Evolutionary conservation across 2,797 vertebrate species (phyloP).

Genomic region (Pseudochirops corinnae): DNA sequence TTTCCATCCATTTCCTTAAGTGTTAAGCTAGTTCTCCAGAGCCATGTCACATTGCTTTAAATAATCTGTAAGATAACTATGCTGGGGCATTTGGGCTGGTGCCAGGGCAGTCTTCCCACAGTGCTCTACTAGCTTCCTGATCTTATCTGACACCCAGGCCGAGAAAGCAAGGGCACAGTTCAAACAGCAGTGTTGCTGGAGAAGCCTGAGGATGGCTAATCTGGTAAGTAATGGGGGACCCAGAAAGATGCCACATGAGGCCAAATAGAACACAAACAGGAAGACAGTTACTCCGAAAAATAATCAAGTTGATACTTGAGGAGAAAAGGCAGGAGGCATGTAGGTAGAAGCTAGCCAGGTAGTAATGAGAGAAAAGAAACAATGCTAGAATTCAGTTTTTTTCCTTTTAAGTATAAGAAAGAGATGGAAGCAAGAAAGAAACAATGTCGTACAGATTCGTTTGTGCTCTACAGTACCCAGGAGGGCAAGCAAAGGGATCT

Average conservation of each 20-base stretch:
- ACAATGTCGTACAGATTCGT: neutral
- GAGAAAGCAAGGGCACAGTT: neutral
- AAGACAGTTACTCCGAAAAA: neutral
- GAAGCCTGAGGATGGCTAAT: neutral
- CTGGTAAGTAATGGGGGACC: neutral
- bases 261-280: neutral
- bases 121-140: neutral
- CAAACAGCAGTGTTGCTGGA: neutral
- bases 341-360: neutral
- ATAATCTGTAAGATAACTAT: neutral
- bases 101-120: neutral
- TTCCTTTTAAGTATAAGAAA: neutral
- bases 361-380: neutral
- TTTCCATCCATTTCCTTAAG: neutral
- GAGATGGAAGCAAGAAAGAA: neutral
- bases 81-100: neutral
- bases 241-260: neutral
- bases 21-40: neutral
- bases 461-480: neutral
- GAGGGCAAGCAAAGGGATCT: neutral
- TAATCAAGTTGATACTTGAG: neutral
- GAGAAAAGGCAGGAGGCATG: neutral
- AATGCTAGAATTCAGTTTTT: neutral
- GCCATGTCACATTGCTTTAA: neutral
- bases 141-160: neutral